Percentiles rank a stretch among this genome's conserved stretches.
Conservation (phyloP, 2,888 invertebrate species). For the Alviniconcha strummeri region DNA sequence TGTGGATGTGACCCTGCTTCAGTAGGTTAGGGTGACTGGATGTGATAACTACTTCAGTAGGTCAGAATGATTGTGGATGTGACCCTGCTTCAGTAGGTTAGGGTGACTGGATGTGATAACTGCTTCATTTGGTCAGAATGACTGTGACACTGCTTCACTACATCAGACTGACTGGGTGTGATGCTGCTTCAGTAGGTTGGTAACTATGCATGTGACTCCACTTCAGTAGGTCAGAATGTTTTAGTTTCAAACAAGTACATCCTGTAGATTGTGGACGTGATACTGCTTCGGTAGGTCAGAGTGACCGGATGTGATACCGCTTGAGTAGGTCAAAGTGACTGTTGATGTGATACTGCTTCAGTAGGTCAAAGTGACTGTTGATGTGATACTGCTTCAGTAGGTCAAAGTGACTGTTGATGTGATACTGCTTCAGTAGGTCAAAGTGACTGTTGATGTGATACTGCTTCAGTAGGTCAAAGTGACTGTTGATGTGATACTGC, state of each 20-base stretch:
- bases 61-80: background rate
- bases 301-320: too few species aligned
- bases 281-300: too few species aligned
- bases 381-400: background rate
- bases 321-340: slow-evolving; percentile 83
- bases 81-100: slow-evolving; percentile 47
- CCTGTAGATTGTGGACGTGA: too few species aligned
- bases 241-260: too few species aligned
- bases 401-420: too few species aligned
- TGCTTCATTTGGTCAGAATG: slow-evolving; percentile 49
- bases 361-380: background rate
- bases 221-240: slow-evolving; percentile 82
- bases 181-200: too few species aligned
- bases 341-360: background rate
- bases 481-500: too few species aligned
- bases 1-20: background rate
- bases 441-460: too few species aligned
- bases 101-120: background rate
- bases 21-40: background rate
- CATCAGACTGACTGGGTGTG: too few species aligned
- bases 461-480: too few species aligned
- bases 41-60: background rate
- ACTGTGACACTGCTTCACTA: too few species aligned
- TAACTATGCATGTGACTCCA: slow-evolving; percentile 75
- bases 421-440: too few species aligned